phyloP scores from a whole-genome alignment of 2,113 vertebrate genomes.

The Phalacrocorax brasilianus region DNA sequence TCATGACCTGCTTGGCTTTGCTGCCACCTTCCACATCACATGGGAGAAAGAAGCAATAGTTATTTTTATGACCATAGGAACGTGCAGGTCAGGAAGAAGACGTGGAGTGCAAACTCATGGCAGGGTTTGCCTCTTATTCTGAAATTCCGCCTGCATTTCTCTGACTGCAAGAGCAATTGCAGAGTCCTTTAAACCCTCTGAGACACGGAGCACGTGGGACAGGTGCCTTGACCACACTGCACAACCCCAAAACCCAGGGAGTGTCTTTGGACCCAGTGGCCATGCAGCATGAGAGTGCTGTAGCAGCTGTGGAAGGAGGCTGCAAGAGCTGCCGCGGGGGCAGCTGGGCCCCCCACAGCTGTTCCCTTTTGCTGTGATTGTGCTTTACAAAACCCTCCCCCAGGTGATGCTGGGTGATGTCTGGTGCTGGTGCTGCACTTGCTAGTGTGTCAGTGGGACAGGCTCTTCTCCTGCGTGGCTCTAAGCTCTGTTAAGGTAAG shows the following conservation, averaged over 20 bases:
- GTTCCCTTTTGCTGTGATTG: neutral
- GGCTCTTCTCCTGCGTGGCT: accelerated
- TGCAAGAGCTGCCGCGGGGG: accelerated
- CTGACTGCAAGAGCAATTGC: neutral
- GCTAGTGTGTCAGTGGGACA: accelerated
- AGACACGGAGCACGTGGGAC: accelerated
- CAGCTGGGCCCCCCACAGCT: too few relatives aligned
- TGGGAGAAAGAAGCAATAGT: accelerated
- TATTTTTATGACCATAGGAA: neutral
- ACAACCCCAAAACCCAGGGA: neutral
- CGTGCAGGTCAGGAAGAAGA: neutral
- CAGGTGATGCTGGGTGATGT: neutral
- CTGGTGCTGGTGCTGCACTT: accelerated
- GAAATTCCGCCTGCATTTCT: neutral
- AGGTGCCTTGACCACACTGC: neutral
- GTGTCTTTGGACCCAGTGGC: accelerated
- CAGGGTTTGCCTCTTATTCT: neutral
- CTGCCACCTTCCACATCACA: neutral
- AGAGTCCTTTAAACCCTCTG: neutral
- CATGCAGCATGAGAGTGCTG: accelerated
- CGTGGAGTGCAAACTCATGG: accelerated
- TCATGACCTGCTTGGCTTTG: neutral
- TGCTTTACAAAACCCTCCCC: neutral
- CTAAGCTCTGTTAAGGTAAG: neutral
- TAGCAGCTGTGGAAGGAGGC: neutral